Evolutionary conservation across 1,140 invertebrate genomes (phyloP), one percentile per base, ranked within the genome.

Genomic region (Archivesica marissinica): DNA sequence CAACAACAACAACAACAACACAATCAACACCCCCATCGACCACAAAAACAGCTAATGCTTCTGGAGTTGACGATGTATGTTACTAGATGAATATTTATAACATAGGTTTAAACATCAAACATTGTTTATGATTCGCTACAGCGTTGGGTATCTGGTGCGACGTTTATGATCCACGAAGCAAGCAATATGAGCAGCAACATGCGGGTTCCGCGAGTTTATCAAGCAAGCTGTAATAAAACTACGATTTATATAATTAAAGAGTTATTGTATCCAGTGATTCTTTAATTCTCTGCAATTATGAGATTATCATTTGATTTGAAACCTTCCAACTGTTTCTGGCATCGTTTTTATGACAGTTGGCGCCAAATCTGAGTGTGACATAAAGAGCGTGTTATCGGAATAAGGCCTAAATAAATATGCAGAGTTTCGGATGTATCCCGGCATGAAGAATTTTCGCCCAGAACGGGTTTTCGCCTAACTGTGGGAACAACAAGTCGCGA

Each of bases 261-360:
- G 35, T 66, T 50, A 66, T 30, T 79, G 44, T 64, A 50, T 50
- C 77, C 44, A 66, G 47, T 59, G 68, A 66, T n/a, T 61, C 77
- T 41, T 79, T 61, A 79, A 13, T 41, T 64, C n/a, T 33, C 3
- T 28, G 56, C 38, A 64, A 35, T 79, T 68, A 79, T 79, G 59
- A 79, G 77, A 79, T 79, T 33, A 79, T 47, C 17, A 23, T 1
- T 25, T 2, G 15, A 20, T 23, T 79, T 79, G 77, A 79, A 79
- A 66, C 13, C 35, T 11, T 15, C 59, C 77, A 79, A 44, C 66
- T 44, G 56, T 64, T 64, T 25, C 30, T 35, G 4, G 9, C 23
- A 64, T 17, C 33, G 15, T 33, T 64, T 64, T 64, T 64, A 64
- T 25, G 59, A 64, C 25, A 13, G 3, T 7, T 13, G 59, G 59